phyloP scores from a whole-genome alignment of 2,888 invertebrate genomes.

The Doris montereyensis region DNA sequence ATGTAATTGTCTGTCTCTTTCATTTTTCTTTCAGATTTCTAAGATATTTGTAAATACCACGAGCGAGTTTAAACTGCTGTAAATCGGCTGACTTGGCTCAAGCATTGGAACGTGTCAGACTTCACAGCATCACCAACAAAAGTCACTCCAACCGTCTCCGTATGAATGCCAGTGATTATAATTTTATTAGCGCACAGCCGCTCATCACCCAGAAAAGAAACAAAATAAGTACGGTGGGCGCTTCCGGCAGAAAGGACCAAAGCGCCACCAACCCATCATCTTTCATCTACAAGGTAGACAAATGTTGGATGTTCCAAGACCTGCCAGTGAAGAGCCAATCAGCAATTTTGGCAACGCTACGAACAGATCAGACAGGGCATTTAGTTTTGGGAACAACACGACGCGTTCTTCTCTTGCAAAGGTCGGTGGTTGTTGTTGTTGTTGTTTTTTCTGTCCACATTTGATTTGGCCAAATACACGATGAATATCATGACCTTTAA shows the following conservation, averaged over 20 bases:
- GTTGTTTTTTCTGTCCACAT: too few species aligned
- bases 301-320: constrained; percentile 46
- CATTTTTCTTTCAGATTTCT: too few species aligned
- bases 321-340: background rate
- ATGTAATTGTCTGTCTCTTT: too few species aligned
- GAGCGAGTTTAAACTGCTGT: too few species aligned
- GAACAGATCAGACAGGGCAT: background rate
- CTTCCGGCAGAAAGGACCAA: constrained; percentile 58
- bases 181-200: background rate
- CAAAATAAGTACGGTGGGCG: constrained; percentile 56
- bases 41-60: too few species aligned
- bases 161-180: constrained; percentile 39
- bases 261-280: constrained; percentile 51
- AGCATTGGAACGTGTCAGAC: constrained; percentile 57
- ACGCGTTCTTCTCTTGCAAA: background rate
- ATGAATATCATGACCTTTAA: too few species aligned
- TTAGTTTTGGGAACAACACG: background rate
- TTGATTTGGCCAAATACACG: too few species aligned
- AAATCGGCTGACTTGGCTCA: constrained; percentile 48
- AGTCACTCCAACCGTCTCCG: constrained; percentile 27
- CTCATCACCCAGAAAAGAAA: background rate
- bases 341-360: background rate
- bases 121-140: constrained; percentile 49
- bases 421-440: too few species aligned
- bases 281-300: constrained; percentile 59